Evolutionary conservation across 2,113 vertebrate species (phyloP), one percentile per base, ranked within the genome.

Genomic region (Donacobius atricapilla): DNA sequence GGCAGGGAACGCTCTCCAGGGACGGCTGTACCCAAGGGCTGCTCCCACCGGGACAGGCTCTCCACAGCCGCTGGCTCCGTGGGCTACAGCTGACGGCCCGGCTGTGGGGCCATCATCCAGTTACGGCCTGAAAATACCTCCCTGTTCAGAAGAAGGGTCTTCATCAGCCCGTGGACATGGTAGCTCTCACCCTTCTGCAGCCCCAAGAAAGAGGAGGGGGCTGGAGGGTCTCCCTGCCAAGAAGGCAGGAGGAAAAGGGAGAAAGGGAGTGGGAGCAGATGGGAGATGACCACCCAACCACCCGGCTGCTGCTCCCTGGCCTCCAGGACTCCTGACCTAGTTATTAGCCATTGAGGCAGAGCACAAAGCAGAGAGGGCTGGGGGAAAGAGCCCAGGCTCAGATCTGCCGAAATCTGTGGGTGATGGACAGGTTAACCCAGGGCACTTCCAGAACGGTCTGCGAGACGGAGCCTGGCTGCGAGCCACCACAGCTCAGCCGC

Each of bases 41-140:
- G 68, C 44, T 72, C 35, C 1, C 0, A 3, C 18, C 53, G 10
- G 68, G 72, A 75, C 35, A 15, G 47, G 58, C n/a, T 76, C 39
- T 76, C 15, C 4, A 1, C 44, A 53, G 44, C n/a, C 2, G 0
- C 42, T 13, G 6, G 30, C 22, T 76, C 93, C 7, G 13, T 0
- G 2, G 28, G 48, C 21, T 21, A 0, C 27, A 13, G 50, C 47
- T 12, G 3, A 24, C 1, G 0, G 54, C 39, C 10, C 0, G 0
- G 28, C 39, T 50, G 44, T 6, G 23, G 22, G 72, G 17, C 44
- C 22, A 9, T 19, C 48, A 69, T 47, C 83, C 75, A 69, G 40
- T 60, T 73, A 28, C 18, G 40, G 45, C 9, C 2, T 45, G 56
- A 56, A 91, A 88, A 69, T 35, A 47, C 40, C 30, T 56, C 56